Conservation (phyloP, 64 coral and sea anemone species). For the Montipora efflorescens region DNA sequence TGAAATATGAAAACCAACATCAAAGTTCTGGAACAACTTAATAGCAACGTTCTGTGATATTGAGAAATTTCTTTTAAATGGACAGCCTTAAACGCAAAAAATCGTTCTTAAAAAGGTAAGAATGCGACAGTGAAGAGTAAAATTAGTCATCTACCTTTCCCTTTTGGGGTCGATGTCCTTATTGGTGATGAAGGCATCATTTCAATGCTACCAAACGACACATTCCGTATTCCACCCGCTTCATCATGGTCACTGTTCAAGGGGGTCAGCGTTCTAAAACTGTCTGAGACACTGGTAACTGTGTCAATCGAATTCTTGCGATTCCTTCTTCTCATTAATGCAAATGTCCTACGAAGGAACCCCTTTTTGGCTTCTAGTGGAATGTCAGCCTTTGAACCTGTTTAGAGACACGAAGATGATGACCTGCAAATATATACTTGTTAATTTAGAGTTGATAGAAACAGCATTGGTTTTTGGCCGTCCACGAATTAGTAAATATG, state of each 20-base stretch:
- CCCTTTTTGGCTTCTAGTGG: neutral
- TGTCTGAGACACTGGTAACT: constrained; percentile 55
- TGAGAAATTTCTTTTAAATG: no score
- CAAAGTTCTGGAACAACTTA: no score
- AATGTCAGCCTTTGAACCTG: neutral
- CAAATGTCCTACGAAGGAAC: neutral
- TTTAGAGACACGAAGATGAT: neutral
- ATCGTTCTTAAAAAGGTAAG: no score
- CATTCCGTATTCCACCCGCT: neutral
- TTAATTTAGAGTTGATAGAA: no score
- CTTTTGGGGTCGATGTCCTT: constrained; percentile 7
- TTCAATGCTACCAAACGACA: neutral
- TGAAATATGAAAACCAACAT: no score
- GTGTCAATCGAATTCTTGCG: constrained; percentile 32
- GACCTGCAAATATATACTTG: no score
- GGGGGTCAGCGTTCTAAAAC: constrained; percentile 76
- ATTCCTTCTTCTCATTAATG: neutral
- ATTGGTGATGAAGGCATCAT: neutral
- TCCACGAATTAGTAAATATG: no score
- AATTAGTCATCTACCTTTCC: neutral
- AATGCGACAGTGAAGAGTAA: neutral
- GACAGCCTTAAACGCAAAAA: no score
- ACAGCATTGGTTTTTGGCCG: no score
- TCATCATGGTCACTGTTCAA: constrained; percentile 23
- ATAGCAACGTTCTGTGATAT: no score